phyloP scores from a whole-genome alignment of 2,113 vertebrate genomes.

The Vicugna pacos region DNA sequence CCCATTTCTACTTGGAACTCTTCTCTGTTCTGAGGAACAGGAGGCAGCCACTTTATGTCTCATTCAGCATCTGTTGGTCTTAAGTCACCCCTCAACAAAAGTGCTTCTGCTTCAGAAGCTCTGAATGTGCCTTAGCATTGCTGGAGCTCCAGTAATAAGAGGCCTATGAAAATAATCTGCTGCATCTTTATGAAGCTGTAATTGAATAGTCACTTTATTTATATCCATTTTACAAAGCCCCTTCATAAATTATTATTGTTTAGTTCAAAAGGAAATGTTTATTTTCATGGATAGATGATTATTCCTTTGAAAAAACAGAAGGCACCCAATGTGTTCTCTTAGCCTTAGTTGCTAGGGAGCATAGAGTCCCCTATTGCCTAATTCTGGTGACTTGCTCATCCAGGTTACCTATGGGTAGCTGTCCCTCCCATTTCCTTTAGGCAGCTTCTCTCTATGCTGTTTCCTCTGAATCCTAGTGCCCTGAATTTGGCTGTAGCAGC shows the following conservation, averaged over 20 bases:
- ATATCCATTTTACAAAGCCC: not conserved
- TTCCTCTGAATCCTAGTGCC: not conserved
- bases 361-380: not conserved
- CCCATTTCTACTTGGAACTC: not conserved
- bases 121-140: conserved; percentile 51
- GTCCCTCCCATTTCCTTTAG: not conserved
- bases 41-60: conserved; percentile 14
- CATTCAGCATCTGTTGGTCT: conserved; percentile 37
- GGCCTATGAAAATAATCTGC: not conserved
- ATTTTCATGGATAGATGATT: not conserved
- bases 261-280: conserved; percentile 1
- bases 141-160: conserved; percentile 4
- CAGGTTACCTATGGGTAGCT: not conserved
- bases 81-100: conserved; percentile 2
- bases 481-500: not conserved
- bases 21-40: not conserved
- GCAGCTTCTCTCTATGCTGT: not conserved
- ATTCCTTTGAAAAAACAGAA: conserved; percentile 54
- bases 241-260: not conserved
- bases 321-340: not conserved
- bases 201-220: not conserved
- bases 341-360: not conserved
- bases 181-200: not conserved
- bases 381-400: conserved; percentile 21
- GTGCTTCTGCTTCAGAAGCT: conserved; percentile 38